A percentile compares a stretch with the other conserved stretches of the same genome.
Evolutionary conservation across 2,113 vertebrate species (phyloP).

Genomic region (Ciconia stormi): DNA sequence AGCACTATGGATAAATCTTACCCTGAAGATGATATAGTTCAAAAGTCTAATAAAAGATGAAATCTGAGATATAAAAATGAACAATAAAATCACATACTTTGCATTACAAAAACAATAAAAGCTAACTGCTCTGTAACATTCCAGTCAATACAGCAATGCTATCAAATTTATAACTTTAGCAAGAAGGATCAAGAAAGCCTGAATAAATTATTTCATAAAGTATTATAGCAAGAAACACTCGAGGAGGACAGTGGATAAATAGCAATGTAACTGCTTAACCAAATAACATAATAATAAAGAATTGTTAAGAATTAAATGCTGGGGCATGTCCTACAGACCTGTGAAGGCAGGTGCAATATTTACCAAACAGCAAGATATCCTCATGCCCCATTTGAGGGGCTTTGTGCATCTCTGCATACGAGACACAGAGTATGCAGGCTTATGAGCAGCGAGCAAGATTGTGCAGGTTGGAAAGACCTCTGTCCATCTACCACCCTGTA

Average conservation of each 20-base stretch:
- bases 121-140: conserved; percentile 34
- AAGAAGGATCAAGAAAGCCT: background rate
- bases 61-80: conserved; percentile 42
- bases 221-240: background rate
- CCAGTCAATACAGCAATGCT: conserved; percentile 29
- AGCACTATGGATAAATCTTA: background rate
- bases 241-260: background rate
- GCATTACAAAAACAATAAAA: conserved; percentile 39
- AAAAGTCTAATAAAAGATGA: conserved; percentile 34
- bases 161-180: conserved; percentile 21
- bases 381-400: background rate
- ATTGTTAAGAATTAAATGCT: background rate
- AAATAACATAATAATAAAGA: background rate
- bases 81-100: conserved; percentile 38
- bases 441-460: background rate
- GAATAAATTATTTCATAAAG: background rate
- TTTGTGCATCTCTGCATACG: background rate
- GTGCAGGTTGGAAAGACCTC: background rate
- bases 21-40: conserved; percentile 1
- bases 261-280: background rate
- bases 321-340: background rate
- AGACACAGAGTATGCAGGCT: background rate
- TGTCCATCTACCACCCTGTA: background rate
- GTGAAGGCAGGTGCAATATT: background rate
- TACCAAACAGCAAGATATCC: background rate